These are phyloP conservation scores for Orthosia gracilis DNA, from an alignment of 2,888 invertebrate species.

Conservation along the genomic window DNA sequence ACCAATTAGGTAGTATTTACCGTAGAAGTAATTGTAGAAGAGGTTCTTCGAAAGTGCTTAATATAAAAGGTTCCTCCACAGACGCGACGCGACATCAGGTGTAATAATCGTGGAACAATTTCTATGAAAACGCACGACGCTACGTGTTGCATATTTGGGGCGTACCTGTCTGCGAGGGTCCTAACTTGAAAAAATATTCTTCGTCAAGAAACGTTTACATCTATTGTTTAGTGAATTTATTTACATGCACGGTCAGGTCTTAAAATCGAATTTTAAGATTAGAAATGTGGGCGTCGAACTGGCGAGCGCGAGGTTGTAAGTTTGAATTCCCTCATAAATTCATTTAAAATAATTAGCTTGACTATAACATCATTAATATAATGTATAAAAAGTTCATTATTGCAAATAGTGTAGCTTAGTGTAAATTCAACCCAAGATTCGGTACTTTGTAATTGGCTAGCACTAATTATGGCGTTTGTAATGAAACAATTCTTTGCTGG, in stretches of 20 bases:
- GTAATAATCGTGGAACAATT: too few species aligned
- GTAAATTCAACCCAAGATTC: background rate
- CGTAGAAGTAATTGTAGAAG: background rate
- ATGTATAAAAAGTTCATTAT: background rate
- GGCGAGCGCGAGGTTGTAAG: too few species aligned
- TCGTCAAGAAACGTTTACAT: background rate
- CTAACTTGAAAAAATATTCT: background rate
- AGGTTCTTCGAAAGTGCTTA: background rate
- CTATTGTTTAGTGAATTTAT: background rate
- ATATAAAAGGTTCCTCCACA: background rate
- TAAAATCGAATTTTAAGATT: too few species aligned
- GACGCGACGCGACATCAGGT: background rate
- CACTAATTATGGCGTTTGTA: background rate
- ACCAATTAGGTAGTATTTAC: constrained; percentile 17
- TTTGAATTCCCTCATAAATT: background rate
- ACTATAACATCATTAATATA: too few species aligned
- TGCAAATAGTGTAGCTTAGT: background rate
- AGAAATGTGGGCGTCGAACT: too few species aligned
- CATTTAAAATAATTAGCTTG: background rate
- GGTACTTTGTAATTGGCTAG: background rate
- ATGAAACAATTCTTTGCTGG: background rate
- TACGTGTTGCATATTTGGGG: too few species aligned
- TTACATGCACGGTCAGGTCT: background rate
- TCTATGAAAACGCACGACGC: too few species aligned
- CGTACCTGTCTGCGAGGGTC: background rate